Evolutionary conservation across 2,113 vertebrate species (phyloP), one percentile per base, ranked within the genome.

Genomic region (Tretioscincus oriximinensis): DNA sequence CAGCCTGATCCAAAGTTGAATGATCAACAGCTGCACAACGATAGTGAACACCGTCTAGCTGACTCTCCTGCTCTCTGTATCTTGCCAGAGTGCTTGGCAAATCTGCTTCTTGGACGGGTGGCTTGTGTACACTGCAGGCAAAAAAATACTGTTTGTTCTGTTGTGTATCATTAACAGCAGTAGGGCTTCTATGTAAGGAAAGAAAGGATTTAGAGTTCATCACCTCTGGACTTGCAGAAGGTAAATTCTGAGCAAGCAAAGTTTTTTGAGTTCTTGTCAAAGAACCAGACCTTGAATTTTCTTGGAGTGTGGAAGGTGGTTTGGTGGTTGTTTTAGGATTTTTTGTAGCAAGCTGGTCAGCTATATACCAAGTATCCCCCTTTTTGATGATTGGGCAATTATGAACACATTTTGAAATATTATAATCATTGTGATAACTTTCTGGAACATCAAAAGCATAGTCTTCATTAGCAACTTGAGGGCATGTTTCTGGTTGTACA

Each of bases 221-320:
- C n/a, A 90, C 87, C 28, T 93, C 93, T 22, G 92, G 71, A 72
- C 67, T 76, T 9, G 84, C 82, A 77, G 80, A 83, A 41, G 84
- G 85, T 51, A 85, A 79, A 73, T 76, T 74, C 21, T n/a, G 85
- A 45, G 75, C 91, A 7, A 92, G 93, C 88, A 93, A 84, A 0
- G 87, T 86, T 84, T 92, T 80, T 72, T 86, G 82, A 9, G 78
- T 7, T 4, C 73, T 69, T 0, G 0, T 73, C 69, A 71, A 72
- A 7, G 85, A 86, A 29, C 74, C 77, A 21, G 86, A 89, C 81
- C 80, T 93, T 41, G 91, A 85, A 78, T 91, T 91, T 61, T 96
- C 95, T 1, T 91, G 83, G 28, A 94, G 90, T 87, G 91, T 94
- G 28, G 85, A 81, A 31, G 94, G 92, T 45, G 92, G 93, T 81